Conservation (phyloP, 2,113 vertebrate species). For the Melierax canorus region DNA sequence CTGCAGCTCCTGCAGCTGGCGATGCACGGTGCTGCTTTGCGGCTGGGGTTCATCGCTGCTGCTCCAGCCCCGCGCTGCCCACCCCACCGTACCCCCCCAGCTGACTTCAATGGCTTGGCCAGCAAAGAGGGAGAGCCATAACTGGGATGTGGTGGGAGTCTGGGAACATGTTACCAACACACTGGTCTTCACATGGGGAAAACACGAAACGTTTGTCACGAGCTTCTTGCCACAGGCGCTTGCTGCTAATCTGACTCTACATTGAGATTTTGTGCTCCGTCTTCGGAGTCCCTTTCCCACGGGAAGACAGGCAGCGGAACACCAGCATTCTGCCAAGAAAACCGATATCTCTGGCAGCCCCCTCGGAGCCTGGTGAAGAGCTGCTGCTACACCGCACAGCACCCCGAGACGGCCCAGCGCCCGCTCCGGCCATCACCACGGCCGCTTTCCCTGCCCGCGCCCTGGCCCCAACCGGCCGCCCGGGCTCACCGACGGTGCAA, state of each 20-base stretch:
- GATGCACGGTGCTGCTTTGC: neutral
- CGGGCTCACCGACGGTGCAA: neutral
- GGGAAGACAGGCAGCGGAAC: neutral
- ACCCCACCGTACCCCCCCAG: neutral
- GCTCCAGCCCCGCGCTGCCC: neutral
- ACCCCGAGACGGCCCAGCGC: accelerated
- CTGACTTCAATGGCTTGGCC: neutral
- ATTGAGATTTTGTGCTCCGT: neutral
- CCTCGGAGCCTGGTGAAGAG: accelerated
- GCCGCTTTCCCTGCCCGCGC: neutral
- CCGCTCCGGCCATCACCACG: accelerated
- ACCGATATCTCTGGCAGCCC: neutral
- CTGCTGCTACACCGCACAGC: neutral
- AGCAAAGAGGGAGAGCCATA: neutral
- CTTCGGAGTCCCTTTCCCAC: neutral
- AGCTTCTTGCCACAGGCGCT: accelerated
- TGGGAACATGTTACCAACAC: accelerated
- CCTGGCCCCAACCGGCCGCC: accelerated
- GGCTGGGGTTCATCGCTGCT: neutral
- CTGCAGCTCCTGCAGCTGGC: neutral
- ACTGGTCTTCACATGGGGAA: neutral
- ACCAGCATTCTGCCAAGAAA: neutral
- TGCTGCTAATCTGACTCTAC: neutral
- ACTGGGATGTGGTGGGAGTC: accelerated
- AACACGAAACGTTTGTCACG: neutral